Conservation (phyloP, 2,113 vertebrate species). For the Laticauda colubrina region DNA sequence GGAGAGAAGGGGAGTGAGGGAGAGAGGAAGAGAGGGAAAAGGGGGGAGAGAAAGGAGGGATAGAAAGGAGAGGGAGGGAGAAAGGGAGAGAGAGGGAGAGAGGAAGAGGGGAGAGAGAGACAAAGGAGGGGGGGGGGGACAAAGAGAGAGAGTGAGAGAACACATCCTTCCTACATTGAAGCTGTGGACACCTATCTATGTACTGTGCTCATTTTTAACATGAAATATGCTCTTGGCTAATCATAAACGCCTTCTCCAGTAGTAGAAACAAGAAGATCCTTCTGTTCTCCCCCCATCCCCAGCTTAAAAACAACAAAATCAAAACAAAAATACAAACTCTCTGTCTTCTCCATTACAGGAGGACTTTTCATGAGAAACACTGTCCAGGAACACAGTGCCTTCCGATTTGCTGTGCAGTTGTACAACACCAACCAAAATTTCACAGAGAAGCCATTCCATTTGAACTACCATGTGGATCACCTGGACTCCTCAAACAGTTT, state of each 20-base stretch:
- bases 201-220: background rate
- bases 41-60: no score
- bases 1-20: no score
- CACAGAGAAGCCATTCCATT: constrained; percentile 97
- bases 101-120: no score
- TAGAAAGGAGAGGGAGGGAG: fast-evolving
- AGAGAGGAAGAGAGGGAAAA: no score
- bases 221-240: background rate
- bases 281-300: background rate
- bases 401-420: constrained; percentile 98
- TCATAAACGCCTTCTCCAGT: background rate
- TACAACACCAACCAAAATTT: constrained; percentile 99
- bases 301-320: background rate
- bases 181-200: background rate
- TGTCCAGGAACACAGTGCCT: constrained; percentile 98
- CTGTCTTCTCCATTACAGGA: constrained; percentile 73
- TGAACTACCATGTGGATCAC: constrained; percentile 98
- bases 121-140: fast-evolving
- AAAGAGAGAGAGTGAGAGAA: no score
- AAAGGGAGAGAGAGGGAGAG: fast-evolving
- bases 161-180: background rate
- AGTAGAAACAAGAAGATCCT: background rate
- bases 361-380: constrained; percentile 98
- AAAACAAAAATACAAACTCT: no score
- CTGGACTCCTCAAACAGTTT: constrained; percentile 99